These are phyloP conservation scores for Tachycineta bicolor DNA, from an alignment of 2,113 vertebrate genomes.

Conservation along the genomic window DNA sequence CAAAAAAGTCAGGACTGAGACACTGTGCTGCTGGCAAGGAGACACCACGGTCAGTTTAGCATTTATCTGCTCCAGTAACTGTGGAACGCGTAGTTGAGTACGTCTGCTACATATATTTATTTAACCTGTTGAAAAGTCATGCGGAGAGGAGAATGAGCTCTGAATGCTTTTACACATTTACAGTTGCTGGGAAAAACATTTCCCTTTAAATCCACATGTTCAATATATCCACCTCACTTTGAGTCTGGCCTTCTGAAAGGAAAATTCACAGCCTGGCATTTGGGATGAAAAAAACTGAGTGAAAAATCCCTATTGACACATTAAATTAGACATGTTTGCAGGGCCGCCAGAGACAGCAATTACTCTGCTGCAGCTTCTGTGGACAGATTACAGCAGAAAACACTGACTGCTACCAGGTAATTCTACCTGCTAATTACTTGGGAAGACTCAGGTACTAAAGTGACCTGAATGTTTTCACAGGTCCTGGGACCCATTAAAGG, in stretches of 20 bases:
- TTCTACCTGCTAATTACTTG: slow-evolving; percentile 76
- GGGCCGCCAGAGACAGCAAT: slow-evolving; percentile 59
- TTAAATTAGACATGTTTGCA: slow-evolving; percentile 72
- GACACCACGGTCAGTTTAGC: not conserved
- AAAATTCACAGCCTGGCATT: slow-evolving; percentile 57
- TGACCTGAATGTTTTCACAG: slow-evolving; percentile 67
- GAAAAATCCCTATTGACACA: slow-evolving; percentile 73
- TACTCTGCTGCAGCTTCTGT: slow-evolving; percentile 39
- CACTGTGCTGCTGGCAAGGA: not conserved
- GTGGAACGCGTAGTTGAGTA: not conserved
- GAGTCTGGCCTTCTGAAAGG: slow-evolving; percentile 56
- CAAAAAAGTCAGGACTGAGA: not conserved
- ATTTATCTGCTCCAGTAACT: not conserved
- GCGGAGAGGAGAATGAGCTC: not conserved
- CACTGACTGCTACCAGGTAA: slow-evolving; percentile 64
- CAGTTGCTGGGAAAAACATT: slow-evolving; percentile 23
- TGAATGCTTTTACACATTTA: slow-evolving; percentile 63
- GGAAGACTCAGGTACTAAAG: slow-evolving; percentile 68
- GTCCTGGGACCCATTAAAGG: slow-evolving; percentile 67
- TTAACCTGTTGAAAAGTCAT: slow-evolving; percentile 43
- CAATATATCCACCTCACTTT: slow-evolving; percentile 59
- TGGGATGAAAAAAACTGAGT: slow-evolving; percentile 46
- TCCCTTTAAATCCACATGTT: slow-evolving; percentile 56
- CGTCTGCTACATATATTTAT: slow-evolving; percentile 3
- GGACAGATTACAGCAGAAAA: slow-evolving; percentile 62